A percentile compares a stretch with the other conserved stretches of the same genome.
These are phyloP conservation scores for Odontomachus brunneus DNA, from an alignment of 1,140 invertebrate genomes.

Conservation along the genomic window DNA sequence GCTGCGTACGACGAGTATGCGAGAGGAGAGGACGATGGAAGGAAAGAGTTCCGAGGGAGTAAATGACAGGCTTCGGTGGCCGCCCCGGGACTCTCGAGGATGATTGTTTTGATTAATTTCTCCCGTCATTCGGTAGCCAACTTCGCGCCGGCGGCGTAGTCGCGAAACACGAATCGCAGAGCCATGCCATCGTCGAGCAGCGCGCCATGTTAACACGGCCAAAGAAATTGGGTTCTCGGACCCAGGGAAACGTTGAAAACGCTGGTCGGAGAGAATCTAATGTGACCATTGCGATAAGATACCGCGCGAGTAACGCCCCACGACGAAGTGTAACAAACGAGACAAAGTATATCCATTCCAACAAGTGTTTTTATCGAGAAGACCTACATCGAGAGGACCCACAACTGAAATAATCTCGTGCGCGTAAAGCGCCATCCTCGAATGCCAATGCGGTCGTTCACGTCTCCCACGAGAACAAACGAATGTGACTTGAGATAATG, in stretches of 20 bases:
- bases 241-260: neutral
- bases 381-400: too few relatives aligned
- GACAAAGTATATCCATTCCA: neutral
- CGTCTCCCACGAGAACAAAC: neutral
- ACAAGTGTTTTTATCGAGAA: neutral
- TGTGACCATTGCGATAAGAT: too few relatives aligned
- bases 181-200: neutral
- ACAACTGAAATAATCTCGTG: neutral
- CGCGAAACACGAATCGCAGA: constrained; percentile 72
- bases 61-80: constrained; percentile 80
- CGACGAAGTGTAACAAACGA: too few relatives aligned
- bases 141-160: constrained; percentile 74
- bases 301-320: too few relatives aligned
- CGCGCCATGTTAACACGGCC: neutral
- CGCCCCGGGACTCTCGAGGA: constrained; percentile 75
- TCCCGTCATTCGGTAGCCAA: constrained; percentile 81
- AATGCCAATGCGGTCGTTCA: constrained; percentile 6
- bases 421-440: neutral
- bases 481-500: constrained; percentile 2
- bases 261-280: neutral
- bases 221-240: too few relatives aligned
- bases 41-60: constrained; percentile 77
- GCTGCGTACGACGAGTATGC: constrained; percentile 54
- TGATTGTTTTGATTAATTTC: constrained; percentile 83
- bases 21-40: constrained; percentile 55